Base-by-base conservation (phyloP, 1,140 invertebrate genomes). In the Rhyacophila brunnea region DNA sequence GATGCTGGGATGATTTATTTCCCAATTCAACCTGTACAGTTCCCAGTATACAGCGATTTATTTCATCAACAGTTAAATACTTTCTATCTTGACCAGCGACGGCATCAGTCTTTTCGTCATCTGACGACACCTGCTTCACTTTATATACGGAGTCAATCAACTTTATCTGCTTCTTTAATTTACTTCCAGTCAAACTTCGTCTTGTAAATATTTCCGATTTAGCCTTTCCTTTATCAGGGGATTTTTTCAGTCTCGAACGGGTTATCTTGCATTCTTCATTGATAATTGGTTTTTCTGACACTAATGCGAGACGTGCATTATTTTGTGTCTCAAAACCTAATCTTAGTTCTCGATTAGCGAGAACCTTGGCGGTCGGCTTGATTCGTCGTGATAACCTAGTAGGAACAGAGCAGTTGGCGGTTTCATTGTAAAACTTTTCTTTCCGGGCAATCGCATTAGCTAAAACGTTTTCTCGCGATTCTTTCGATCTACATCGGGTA, bases 381-480 rank as follows among this genome's bases (percentile, higher is more conserved):
- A 82, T 82, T 44, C 80, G 72, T 2, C 82, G 70, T 1, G 74
- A 73, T 13, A 73, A 57, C 6, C 75, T 63, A 1, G 70, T 68
- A 6, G 68, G 68, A 19, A 32, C 54, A 14, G 18, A 17, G 32
- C 54, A 54, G 38, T 68, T 53, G 14, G 60, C 50, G 17, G 71
- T 62, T 62, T 79, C 75, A 66, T 77, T 78, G 51, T 78, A 81
- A 6, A 73, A 76, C 54, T 82, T 83, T 60, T 82, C 80, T 62
- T 82, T 83, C 14, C 81, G 72, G 2, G 81, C 80, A 58, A 83
- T 82, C 3, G 81, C 81, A 68, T 77, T 82, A 44, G 81, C 78
- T 42, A 82, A 62, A 1, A 82, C 73, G 53, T 77, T 78, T 32
- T 82, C 80, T 10, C 69, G 70, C 14, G 66, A 72, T 42, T 81